Percentiles rank a stretch among this genome's conserved stretches.
phyloP scores from a whole-genome alignment of 2,113 vertebrate species.

The Microcebus griseorufus region DNA sequence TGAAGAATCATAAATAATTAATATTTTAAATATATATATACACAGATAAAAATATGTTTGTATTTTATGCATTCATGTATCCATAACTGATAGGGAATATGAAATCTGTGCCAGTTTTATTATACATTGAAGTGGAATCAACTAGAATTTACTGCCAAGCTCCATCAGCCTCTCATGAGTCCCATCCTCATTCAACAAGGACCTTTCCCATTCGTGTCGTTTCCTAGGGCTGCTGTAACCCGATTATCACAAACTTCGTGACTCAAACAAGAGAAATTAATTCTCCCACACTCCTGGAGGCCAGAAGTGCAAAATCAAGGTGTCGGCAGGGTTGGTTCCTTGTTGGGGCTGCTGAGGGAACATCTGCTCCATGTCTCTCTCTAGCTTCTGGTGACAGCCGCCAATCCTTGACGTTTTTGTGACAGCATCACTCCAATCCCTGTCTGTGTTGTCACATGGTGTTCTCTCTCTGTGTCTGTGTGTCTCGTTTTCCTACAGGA shows the following conservation, averaged over 20 bases:
- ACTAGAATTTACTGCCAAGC: background rate
- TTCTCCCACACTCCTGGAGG: background rate
- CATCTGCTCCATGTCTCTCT: background rate
- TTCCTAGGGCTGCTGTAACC: background rate
- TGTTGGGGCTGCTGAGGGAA: background rate
- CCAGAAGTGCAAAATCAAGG: background rate
- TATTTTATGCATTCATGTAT: background rate
- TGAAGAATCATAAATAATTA: background rate
- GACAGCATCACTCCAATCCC: background rate
- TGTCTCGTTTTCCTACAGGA: background rate
- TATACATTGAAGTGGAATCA: background rate
- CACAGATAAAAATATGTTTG: background rate
- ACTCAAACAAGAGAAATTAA: background rate
- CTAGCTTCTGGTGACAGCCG: background rate
- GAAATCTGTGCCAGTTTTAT: background rate
- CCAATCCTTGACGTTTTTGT: background rate
- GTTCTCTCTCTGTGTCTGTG: background rate
- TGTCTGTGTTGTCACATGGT: background rate
- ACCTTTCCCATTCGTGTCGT: background rate
- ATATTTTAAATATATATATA: background rate
- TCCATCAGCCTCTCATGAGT: background rate
- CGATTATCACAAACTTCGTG: background rate
- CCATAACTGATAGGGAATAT: background rate
- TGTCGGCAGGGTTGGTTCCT: fast-evolving
- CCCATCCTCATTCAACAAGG: background rate